Evolutionary conservation across 2,113 vertebrate species (phyloP).

Genomic region (Ailuropoda melanoleuca): DNA sequence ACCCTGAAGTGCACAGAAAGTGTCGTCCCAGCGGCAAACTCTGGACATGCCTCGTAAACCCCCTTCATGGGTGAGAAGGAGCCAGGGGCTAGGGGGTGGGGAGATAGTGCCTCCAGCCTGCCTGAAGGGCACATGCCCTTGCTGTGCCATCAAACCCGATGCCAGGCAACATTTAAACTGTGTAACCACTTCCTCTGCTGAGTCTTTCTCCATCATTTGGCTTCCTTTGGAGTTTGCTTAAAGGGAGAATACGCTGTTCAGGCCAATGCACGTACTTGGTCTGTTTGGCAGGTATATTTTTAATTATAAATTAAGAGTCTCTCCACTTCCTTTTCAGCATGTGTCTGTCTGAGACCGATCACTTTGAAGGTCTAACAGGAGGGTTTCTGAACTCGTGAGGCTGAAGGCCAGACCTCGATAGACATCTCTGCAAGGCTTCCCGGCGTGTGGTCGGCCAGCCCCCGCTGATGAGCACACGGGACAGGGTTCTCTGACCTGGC

Average conservation of each 20-base stretch:
- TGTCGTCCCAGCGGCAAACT: neutral
- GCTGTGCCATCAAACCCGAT: neutral
- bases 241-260: neutral
- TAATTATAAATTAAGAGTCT: neutral
- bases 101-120: neutral
- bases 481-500: neutral
- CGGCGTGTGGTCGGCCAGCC: accelerated
- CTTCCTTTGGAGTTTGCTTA: neutral
- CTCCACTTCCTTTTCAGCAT: neutral
- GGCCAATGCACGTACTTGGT: neutral
- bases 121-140: neutral
- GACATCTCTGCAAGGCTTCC: neutral
- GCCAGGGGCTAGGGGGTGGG: neutral
- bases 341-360: neutral
- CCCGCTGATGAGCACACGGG: neutral
- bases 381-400: neutral
- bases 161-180: neutral
- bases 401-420: neutral
- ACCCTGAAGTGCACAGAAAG: neutral
- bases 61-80: accelerated
- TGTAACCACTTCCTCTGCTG: neutral
- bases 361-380: neutral
- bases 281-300: neutral
- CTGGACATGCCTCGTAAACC: accelerated
- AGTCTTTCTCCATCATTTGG: neutral